These are phyloP conservation scores for Caloenas nicobarica DNA, from an alignment of 2,113 vertebrate genomes.

Conservation along the genomic window DNA sequence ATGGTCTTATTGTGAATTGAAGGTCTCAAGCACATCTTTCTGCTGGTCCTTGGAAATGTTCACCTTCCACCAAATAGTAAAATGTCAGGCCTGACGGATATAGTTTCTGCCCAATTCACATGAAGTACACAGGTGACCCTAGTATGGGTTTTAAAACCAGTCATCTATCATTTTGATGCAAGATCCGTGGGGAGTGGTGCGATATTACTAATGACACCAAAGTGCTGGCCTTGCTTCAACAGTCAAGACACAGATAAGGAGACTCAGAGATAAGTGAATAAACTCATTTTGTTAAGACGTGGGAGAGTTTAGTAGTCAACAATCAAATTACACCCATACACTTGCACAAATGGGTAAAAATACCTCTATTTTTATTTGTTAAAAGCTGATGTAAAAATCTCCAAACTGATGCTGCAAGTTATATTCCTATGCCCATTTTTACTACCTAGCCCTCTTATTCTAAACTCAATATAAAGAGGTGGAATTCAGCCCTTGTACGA, in stretches of 20 bases:
- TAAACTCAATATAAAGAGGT: not conserved
- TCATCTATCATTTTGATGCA: not conserved
- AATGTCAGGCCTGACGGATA: not conserved
- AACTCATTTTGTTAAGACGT: constrained; percentile 59
- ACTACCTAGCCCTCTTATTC: not conserved
- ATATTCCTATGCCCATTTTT: not conserved
- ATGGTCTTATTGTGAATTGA: not conserved
- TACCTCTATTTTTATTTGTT: constrained; percentile 53
- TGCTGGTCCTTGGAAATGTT: not conserved
- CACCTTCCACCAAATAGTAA: not conserved
- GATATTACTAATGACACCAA: constrained; percentile 40
- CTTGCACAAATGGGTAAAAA: constrained; percentile 70
- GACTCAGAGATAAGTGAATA: constrained; percentile 48
- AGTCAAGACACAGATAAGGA: constrained; percentile 48
- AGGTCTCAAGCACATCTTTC: not conserved
- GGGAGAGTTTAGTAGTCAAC: constrained; percentile 59
- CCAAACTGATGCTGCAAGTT: not conserved
- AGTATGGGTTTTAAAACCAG: not conserved
- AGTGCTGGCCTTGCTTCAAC: constrained; percentile 75
- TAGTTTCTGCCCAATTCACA: not conserved
- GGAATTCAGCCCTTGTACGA: not conserved
- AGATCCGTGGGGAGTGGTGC: not conserved
- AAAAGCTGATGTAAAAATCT: not conserved
- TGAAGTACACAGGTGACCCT: not conserved
- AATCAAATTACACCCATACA: constrained; percentile 24